Conservation (phyloP, 2,113 vertebrate species). For the Corydoras sp. region DNA sequence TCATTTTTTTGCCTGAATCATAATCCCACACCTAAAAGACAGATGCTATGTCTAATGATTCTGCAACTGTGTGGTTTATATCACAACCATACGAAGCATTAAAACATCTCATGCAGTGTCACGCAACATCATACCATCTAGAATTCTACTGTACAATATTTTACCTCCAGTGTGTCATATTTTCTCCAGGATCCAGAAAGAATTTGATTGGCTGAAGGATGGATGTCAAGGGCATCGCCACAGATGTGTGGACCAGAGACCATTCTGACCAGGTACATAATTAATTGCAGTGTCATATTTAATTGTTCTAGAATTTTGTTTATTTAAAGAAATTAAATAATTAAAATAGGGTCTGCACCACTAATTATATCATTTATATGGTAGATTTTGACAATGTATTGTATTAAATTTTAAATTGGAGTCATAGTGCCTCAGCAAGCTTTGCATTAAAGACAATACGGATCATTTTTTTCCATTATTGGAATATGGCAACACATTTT, state of each 20-base stretch:
- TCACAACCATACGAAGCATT: too few relatives aligned
- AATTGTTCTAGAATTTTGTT: too few relatives aligned
- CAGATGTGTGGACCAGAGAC: conserved; percentile 58
- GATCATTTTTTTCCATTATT: too few relatives aligned
- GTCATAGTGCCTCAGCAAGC: too few relatives aligned
- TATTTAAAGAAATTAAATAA: too few relatives aligned
- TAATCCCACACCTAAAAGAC: conserved; percentile 56
- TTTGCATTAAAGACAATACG: too few relatives aligned
- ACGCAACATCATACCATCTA: neutral
- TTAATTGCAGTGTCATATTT: neutral
- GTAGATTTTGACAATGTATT: too few relatives aligned
- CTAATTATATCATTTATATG: too few relatives aligned
- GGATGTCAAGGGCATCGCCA: conserved; percentile 55
- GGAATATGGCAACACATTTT: too few relatives aligned
- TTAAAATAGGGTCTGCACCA: too few relatives aligned
- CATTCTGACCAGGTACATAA: conserved; percentile 38
- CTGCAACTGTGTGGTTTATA: neutral
- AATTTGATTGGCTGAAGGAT: conserved; percentile 47
- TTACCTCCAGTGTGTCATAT: conserved; percentile 52
- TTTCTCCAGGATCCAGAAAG: conserved; percentile 60
- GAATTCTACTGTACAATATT: neutral
- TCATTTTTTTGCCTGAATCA: conserved; percentile 38
- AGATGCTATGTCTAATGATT: neutral
- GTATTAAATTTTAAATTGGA: too few relatives aligned
- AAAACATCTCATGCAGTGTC: neutral